Conservation (phyloP, 2,113 vertebrate genomes). For the Hyperoodon ampullatus region DNA sequence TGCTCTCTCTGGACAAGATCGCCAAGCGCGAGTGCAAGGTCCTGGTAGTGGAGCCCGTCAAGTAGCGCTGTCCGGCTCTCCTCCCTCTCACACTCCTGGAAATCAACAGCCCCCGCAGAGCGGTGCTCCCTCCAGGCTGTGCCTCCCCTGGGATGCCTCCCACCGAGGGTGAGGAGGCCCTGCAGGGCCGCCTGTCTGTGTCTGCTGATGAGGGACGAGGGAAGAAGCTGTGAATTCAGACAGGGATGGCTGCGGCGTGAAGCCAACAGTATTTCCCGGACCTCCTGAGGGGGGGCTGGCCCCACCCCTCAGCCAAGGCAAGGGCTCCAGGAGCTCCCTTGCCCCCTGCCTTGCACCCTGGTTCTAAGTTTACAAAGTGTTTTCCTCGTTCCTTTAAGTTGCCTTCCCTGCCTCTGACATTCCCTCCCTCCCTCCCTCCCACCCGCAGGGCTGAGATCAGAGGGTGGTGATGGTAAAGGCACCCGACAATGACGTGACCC, state of each 20-base stretch:
- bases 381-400: slow-evolving; percentile 52
- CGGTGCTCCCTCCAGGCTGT: slow-evolving; percentile 29
- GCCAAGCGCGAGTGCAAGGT: slow-evolving; percentile 97
- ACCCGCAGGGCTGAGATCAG: slow-evolving; percentile 65
- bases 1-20: slow-evolving; percentile 95
- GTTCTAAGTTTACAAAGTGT: slow-evolving; percentile 75
- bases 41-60: slow-evolving; percentile 89
- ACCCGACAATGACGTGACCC: slow-evolving; percentile 40
- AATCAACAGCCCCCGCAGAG: background rate
- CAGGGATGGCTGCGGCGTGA: background rate
- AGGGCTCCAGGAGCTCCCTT: slow-evolving; percentile 10
- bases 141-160: slow-evolving; percentile 34
- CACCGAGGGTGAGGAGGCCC: background rate
- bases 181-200: slow-evolving; percentile 64
- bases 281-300: slow-evolving; percentile 66
- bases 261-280: slow-evolving; percentile 68
- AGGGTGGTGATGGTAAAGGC: slow-evolving; percentile 68
- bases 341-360: background rate
- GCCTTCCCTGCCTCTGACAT: slow-evolving; percentile 41
- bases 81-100: background rate
- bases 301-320: slow-evolving; percentile 66
- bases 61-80: slow-evolving; percentile 68
- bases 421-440: slow-evolving; percentile 20
- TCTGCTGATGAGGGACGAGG: slow-evolving; percentile 69
- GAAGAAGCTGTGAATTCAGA: slow-evolving; percentile 69